Base-by-base conservation (phyloP, 2,113 vertebrate genomes). In the Nothoprocta pentlandii region DNA sequence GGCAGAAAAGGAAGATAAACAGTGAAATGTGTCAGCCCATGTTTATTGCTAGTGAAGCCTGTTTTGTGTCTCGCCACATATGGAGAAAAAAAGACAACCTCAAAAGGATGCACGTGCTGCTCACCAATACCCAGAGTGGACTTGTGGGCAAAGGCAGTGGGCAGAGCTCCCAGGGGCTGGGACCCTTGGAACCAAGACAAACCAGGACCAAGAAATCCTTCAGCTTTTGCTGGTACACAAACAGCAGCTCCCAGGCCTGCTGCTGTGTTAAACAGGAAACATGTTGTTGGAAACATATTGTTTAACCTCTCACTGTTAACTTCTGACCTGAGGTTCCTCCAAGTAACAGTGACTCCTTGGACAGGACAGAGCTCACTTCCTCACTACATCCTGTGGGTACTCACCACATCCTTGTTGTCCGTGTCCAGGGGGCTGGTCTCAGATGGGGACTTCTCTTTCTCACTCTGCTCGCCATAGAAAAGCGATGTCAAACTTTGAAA, bases 381-480 rank as follows among this genome's bases (percentile, higher is more conserved):
- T 2, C 10, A 12, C 22, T 13, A 44, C 3, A 1, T 39, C 5
- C 25, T 10, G 20, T 8, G 54, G 8, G 49, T 41, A 96, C 98
- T 98, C 91, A 99, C 99, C 98, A 98, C 97, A 56, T 99, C 99
- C 96, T 98, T 99, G 91, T 97, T 98, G 53, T 99, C 99, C 0
- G 97, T 96, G 67, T 99, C 99, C 51, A 99, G 97, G 16, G 99
- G 98, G 82, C 99, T 99, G 94, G 97, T 97, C 94, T 99, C 99
- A 0, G 99, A 99, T 0, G 99, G 99, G 9, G 99, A 99, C 28
- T 99, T 99, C 97, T 99, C 99, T 88, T 99, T 99, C 96, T 99
- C 99, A 0, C 98, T 99, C 58, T 98, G 98, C 94, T 99, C 99
- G 89, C 99, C 99, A 1, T 99, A 99, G 97, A 99, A 99, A 91